These are phyloP conservation scores for Dasypogon diadema DNA, from an alignment of 2,888 invertebrate genomes.

Conservation along the genomic window DNA sequence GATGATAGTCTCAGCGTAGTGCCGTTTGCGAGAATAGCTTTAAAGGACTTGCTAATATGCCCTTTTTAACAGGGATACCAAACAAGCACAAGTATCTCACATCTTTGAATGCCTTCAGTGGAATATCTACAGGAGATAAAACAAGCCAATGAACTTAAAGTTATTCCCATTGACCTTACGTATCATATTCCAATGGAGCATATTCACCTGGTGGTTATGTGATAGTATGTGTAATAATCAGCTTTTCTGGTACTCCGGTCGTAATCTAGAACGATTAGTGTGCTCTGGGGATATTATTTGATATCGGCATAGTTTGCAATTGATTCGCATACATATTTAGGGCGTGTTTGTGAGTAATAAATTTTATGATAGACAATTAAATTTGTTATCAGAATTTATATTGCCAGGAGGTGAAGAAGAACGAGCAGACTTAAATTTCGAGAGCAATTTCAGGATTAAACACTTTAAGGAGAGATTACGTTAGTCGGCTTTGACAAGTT, in stretches of 20 bases:
- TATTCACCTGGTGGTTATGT: background rate
- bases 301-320: no score
- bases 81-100: background rate
- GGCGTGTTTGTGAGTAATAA: no score
- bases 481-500: no score
- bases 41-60: background rate
- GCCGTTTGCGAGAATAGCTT: background rate
- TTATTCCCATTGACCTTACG: background rate
- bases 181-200: background rate
- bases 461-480: no score
- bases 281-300: no score
- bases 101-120: background rate
- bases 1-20: background rate
- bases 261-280: background rate
- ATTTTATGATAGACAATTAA: no score
- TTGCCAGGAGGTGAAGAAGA: no score
- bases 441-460: no score
- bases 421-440: no score
- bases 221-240: background rate
- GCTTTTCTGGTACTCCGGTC: background rate
- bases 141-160: background rate
- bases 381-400: no score
- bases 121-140: background rate
- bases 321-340: no score
- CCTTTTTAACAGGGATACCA: background rate